Evolutionary conservation across 2,888 invertebrate genomes (phyloP), one percentile per base, ranked within the genome.

Genomic region (Amaurobius ferox): DNA sequence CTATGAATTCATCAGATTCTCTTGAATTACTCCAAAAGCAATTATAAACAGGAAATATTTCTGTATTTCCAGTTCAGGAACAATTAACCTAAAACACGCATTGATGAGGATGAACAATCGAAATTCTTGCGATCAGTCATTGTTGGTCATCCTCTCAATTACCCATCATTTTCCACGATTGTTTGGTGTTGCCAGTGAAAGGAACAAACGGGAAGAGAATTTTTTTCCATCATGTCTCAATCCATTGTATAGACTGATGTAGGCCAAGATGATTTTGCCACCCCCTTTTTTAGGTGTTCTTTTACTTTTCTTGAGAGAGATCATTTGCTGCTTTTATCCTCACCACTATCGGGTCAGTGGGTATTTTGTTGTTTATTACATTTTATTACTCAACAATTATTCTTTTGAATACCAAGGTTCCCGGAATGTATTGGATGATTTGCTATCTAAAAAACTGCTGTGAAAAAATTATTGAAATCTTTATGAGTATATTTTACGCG

Each of bases 241-340:
- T n/a, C 55, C 16, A 55, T 55, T 55, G 55, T 55, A 11, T 23
- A n/a, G n/a, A 11, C 5, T 23, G 11, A 55, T 55, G 55, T 55
- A 55, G 55, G 55, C 55, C 55, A 55, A 55, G 55, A 55, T 55
- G 23, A 23, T 55, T 55, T 55, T 55, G 6, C 1, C 55, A 19
- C 19, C 23, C 16, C 23, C 11, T 23, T 55, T 55, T 23, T 23
- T 6, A 2, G 19, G 55, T n/a, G 55, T 23, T 23, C 55, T 55
- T 23, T 55, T 55, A 1, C 55, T 23, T 55, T 55, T 55, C 23
- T 55, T 23, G 5, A 16, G 23, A 3, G 44, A 55, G 19, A 23
- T 55, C 5, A 55, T 55, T 55, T 23, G 5, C 23, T 23, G 19
- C 16, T 55, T 44, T 55, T 6, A 55, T 23, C 55, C 19, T 23